Evolutionary conservation across 2,888 invertebrate species (phyloP), one percentile per base, ranked within the genome.

Genomic region (Protonemura montana): DNA sequence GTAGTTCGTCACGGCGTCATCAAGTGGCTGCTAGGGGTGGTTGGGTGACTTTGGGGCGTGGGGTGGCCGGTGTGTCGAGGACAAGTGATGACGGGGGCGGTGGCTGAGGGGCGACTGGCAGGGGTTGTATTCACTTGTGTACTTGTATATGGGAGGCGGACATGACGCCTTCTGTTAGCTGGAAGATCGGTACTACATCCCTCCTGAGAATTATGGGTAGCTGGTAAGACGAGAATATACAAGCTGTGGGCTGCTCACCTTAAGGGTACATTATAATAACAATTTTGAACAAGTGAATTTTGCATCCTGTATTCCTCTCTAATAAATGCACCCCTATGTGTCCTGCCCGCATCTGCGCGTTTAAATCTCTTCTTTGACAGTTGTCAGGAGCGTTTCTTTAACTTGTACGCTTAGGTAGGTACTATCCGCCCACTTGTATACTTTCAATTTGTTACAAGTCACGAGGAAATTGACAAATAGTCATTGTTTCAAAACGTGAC

Each of bases 1-100:
- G 81, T 81, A 81, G 81, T 81, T 81, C 81, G 28, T 29, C 81
- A 21, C 21, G 30, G 28, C 81, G 81, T 81, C 81, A 30, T 81
- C 81, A 81, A 81, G 81, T 81, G 81, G 81, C 81, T 81, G 6
- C n/a, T 29, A 30, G 78, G 78, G 78, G 78, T n/a, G n/a, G n/a
- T n/a, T n/a, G n/a, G n/a, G n/a, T n/a, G n/a, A n/a, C n/a, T n/a
- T n/a, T n/a, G n/a, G 78, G 25, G 78, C 26, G 3, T 78, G 78
- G 78, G 78, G 78, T 78, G 78, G 78, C 13, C 29, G 81, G 28
- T 10, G 81, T 81, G 28, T 29, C 59, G 59, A 59, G 59, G 59
- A 59, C 59, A 59, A 59, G 59, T 16, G 59, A 59, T 59, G 59
- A 59, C 28, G 81, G 29, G 10, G 81, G 81, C 7, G 29, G 81